Evolutionary conservation across 2,113 vertebrate species (phyloP).

Genomic region (Sinocyclocheilus grahami): DNA sequence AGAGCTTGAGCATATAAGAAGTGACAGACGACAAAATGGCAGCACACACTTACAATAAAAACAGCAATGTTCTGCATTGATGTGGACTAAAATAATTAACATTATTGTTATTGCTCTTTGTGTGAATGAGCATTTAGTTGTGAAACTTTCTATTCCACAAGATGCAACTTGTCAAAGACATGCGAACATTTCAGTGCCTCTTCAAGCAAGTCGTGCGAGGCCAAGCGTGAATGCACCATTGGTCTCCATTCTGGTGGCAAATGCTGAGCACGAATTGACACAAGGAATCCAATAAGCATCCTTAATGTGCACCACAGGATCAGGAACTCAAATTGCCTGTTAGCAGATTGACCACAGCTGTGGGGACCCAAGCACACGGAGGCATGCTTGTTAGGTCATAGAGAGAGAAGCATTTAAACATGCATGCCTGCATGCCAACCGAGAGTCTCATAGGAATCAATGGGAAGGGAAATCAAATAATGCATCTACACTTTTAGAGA

Average conservation of each 20-base stretch:
- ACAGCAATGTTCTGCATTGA: neutral
- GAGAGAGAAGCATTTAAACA: neutral
- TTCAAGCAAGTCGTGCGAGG: neutral
- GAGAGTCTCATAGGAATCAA: neutral
- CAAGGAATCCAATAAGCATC: slow-evolving; percentile 58
- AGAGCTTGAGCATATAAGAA: too few species aligned
- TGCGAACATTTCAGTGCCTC: neutral
- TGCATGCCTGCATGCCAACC: neutral
- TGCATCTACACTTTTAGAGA: neutral
- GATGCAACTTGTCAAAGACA: neutral
- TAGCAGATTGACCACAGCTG: slow-evolving; percentile 63
- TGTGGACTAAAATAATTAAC: too few species aligned
- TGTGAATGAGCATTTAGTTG: neutral
- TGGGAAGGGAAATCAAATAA: slow-evolving; percentile 11
- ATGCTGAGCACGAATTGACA: slow-evolving; percentile 58
- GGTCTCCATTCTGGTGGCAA: slow-evolving; percentile 56
- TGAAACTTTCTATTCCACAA: neutral
- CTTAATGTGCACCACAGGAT: slow-evolving; percentile 62
- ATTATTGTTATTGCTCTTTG: neutral
- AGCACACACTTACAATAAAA: too few species aligned
- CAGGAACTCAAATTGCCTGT: slow-evolving; percentile 65
- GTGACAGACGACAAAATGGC: too few species aligned
- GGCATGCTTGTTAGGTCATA: slow-evolving; percentile 17
- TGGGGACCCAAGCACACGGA: slow-evolving; percentile 15
- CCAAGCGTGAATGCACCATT: slow-evolving; percentile 48